Evolutionary conservation across 2,113 vertebrate species (phyloP).

Genomic region (Catharus bicknelli): DNA sequence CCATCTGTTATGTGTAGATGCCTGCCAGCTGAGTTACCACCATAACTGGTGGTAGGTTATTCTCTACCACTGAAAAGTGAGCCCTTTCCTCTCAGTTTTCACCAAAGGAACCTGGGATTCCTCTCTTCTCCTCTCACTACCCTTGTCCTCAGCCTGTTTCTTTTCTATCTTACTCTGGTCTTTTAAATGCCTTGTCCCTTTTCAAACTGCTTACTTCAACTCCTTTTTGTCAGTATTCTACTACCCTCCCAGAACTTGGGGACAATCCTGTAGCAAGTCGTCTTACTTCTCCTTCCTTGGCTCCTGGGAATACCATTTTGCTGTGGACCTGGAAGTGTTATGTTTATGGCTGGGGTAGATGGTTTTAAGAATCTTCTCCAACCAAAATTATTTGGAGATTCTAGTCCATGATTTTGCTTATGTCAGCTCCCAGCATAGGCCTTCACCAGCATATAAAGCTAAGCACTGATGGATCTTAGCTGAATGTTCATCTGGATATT

Average conservation of each 20-base stretch:
- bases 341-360: fast-evolving
- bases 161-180: background rate
- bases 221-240: background rate
- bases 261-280: background rate
- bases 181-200: background rate
- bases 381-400: background rate
- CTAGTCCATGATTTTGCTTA: background rate
- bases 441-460: background rate
- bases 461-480: background rate
- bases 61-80: background rate
- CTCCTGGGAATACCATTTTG: background rate
- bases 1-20: background rate
- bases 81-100: background rate
- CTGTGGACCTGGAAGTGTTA: background rate
- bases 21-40: background rate
- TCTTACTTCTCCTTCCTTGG: background rate
- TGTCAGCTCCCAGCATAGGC: background rate
- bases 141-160: background rate
- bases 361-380: background rate
- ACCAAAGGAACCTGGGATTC: background rate
- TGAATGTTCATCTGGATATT: background rate
- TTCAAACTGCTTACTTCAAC: background rate
- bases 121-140: background rate
- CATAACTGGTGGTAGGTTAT: background rate
- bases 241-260: fast-evolving